Evolutionary conservation across 2,888 invertebrate species (phyloP).

Genomic region (Cheilosia vulpina): DNA sequence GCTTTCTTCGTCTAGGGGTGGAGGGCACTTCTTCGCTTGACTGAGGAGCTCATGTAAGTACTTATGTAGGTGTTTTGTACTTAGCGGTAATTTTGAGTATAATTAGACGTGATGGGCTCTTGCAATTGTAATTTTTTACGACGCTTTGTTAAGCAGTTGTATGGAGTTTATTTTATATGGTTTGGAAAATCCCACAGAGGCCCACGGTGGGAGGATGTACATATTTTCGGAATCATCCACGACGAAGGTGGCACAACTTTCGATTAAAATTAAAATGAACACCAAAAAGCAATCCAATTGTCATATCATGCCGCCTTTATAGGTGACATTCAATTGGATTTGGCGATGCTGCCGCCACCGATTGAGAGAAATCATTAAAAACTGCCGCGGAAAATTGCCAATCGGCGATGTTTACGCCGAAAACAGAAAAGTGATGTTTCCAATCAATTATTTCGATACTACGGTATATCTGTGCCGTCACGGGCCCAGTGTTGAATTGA

Average conservation of each 20-base stretch:
- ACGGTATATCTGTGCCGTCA: not conserved
- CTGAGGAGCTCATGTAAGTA: not conserved
- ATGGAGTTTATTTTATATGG: too few relatives aligned
- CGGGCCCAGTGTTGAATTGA: slow-evolving; percentile 21
- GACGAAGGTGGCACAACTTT: slow-evolving; percentile 4
- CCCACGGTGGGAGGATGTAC: too few relatives aligned
- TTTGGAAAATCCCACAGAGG: too few relatives aligned
- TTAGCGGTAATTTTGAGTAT: slow-evolving; percentile 11
- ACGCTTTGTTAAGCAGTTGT: not conserved
- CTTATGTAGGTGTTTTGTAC: slow-evolving; percentile 6
- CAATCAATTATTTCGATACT: slow-evolving; percentile 63
- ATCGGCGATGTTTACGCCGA: slow-evolving; percentile 61
- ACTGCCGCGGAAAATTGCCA: slow-evolving; percentile 63
- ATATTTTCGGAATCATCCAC: not conserved
- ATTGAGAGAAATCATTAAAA: slow-evolving; percentile 66
- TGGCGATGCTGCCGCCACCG: not conserved
- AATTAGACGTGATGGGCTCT: slow-evolving; percentile 16
- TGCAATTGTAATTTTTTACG: not conserved
- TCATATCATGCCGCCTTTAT: not conserved
- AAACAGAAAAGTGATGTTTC: slow-evolving; percentile 66
- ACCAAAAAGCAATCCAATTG: slow-evolving; percentile 26
- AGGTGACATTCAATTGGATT: not conserved
- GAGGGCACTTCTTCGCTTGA: not conserved
- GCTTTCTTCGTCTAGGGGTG: not conserved
- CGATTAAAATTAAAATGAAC: slow-evolving; percentile 42